A percentile compares a stretch with the other conserved stretches of the same genome.
phyloP scores from a whole-genome alignment of 2,797 vertebrate species.

The Myripristis murdjan region DNA sequence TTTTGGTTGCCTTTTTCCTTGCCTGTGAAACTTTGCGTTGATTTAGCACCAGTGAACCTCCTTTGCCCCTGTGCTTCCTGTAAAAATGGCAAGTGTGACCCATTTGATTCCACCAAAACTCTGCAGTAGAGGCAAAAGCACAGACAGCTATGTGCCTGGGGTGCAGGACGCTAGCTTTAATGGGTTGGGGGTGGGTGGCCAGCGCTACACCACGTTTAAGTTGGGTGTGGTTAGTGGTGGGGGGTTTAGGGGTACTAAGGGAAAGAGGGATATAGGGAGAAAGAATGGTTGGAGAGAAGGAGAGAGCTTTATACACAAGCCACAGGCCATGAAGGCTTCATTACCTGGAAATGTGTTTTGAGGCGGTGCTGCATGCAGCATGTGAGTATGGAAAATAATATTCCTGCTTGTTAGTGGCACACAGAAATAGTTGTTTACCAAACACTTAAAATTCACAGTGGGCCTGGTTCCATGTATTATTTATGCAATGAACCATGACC shows the following conservation, averaged over 20 bases:
- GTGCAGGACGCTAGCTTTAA: conserved; percentile 39
- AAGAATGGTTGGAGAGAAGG: conserved; percentile 32
- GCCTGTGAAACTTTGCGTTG: conserved; percentile 17
- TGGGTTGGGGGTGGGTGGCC: conserved; percentile 52
- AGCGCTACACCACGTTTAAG: conserved; percentile 50
- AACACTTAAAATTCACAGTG: conserved; percentile 72
- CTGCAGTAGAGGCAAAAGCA: conserved; percentile 38
- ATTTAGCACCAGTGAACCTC: conserved; percentile 37
- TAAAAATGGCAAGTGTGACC: conserved; percentile 55
- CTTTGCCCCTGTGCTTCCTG: conserved; percentile 30
- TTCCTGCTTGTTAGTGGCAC: conserved; percentile 79
- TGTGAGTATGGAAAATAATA: conserved; percentile 68
- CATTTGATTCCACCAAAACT: conserved; percentile 54
- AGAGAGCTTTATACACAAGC: conserved; percentile 49
- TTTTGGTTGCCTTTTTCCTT: conserved; percentile 7
- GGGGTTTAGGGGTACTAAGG: no score
- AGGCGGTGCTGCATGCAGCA: conserved; percentile 61
- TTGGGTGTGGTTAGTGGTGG: not conserved
- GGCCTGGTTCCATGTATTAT: conserved; percentile 63
- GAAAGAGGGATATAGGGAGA: conserved; percentile 9
- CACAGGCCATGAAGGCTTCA: conserved; percentile 63
- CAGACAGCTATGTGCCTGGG: conserved; percentile 6
- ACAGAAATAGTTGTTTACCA: conserved; percentile 75
- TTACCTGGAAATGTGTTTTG: conserved; percentile 79
- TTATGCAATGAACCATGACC: conserved; percentile 74